Evolutionary conservation across 2,888 invertebrate genomes (phyloP).

Genomic region (Leistus spinibarbis): DNA sequence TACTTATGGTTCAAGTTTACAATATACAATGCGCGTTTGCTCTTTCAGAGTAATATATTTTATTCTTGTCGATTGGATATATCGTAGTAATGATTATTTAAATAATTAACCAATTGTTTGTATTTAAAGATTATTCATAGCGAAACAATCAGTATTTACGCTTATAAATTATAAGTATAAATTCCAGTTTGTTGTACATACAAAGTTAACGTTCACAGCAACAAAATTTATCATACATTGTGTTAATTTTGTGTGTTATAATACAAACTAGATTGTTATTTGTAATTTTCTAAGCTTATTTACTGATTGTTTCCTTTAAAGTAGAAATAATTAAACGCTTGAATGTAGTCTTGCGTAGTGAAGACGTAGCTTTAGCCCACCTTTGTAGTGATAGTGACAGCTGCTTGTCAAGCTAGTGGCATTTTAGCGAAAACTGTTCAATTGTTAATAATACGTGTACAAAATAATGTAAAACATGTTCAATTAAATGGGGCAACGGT

Average conservation of each 20-base stretch:
- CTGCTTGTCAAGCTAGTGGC: background rate
- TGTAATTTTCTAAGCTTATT: too few species aligned
- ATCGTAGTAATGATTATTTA: background rate
- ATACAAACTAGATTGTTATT: too few species aligned
- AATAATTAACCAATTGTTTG: background rate
- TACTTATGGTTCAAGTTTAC: background rate
- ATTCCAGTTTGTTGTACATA: too few species aligned
- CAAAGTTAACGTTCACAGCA: background rate
- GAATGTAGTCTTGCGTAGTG: conserved; percentile 52
- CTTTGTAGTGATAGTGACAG: conserved; percentile 16
- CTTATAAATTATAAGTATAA: background rate
- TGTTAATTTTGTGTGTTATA: background rate
- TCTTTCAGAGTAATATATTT: background rate
- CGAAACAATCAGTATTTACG: too few species aligned
- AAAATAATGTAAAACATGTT: background rate
- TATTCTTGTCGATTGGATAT: background rate
- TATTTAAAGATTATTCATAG: too few species aligned
- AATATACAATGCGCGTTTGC: background rate
- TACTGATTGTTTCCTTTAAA: too few species aligned
- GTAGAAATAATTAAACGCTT: background rate
- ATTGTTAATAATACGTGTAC: background rate
- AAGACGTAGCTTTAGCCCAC: conserved; percentile 30
- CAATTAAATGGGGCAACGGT: background rate
- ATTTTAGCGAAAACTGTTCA: background rate
- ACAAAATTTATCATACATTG: too few species aligned